phyloP scores from a whole-genome alignment of 2,888 invertebrate genomes.

The Eucera pruinosa region DNA sequence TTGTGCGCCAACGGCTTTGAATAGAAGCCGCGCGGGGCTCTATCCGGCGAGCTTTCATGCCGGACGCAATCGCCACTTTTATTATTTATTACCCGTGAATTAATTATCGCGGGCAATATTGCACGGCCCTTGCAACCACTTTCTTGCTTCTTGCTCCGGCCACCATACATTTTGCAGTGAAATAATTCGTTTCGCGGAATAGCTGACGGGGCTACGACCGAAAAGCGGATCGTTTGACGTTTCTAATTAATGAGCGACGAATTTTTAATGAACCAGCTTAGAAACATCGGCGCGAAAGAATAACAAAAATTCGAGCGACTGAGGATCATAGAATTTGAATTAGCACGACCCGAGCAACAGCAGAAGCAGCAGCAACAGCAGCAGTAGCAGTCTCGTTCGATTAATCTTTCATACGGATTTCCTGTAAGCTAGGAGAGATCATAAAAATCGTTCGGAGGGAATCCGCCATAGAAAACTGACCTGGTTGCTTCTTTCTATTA shows the following conservation, averaged over 20 bases:
- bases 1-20: slow-evolving; percentile 28
- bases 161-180: slow-evolving; percentile 4
- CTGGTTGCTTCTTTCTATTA: neutral
- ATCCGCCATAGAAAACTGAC: neutral
- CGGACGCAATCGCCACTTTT: slow-evolving; percentile 15
- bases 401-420: neutral
- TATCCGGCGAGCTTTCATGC: neutral
- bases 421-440: too few relatives aligned
- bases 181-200: slow-evolving; percentile 1
- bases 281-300: neutral
- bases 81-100: slow-evolving; percentile 52
- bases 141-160: neutral
- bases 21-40: neutral
- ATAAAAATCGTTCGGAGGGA: neutral
- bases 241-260: slow-evolving; percentile 16
- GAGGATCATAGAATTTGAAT: neutral
- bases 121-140: neutral
- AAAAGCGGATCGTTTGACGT: neutral
- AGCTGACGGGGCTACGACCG: too few relatives aligned
- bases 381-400: neutral
- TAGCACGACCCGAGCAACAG: neutral
- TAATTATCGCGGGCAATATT: slow-evolving; percentile 35
- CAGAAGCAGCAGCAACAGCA: too few relatives aligned
- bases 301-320: too few relatives aligned
- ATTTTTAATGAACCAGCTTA: slow-evolving; percentile 7